Evolutionary conservation across 2,888 invertebrate genomes (phyloP), one percentile per base, ranked within the genome.

Genomic region (Euclidia mi): DNA sequence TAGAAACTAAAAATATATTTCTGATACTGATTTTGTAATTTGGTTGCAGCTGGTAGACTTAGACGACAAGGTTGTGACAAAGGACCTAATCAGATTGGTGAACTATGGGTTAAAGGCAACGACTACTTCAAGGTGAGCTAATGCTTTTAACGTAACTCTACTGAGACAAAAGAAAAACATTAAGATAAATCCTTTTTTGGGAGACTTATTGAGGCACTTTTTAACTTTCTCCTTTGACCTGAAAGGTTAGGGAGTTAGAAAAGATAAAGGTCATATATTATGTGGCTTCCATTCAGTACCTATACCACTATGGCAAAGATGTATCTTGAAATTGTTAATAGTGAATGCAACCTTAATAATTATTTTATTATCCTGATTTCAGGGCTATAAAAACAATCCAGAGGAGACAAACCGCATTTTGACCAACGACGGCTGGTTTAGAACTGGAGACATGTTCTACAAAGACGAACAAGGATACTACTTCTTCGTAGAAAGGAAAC

Each of bases 361-460:
- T n/a, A n/a, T n/a, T 6, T 25, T 25, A 7, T 25, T n/a, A n/a
- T n/a, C n/a, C n/a, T n/a, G n/a, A 25, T 28, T 52, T 77, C 70
- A 88, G 86, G 86, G 84, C 12, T 89, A 88, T 65, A 60, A 83
- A 12, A 81, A 84, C 38, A 86, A 87, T 56, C 71, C 72, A 10
- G 78, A 83, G 48, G 86, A 86, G 56, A 85, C 20, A 1, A 25
- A 7, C 1, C 20, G 20, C 20, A 25, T 25, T 6, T 25, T 25
- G 6, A 7, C 20, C 0, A 7, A 7, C 20, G 20, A 25, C 35
- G 87, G 82, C 2, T 88, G 86, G 84, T 59, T 89, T 40, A 83
- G 74, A 44, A 87, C 87, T 1, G 87, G 85, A 15, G 87, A 87
- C 61, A 67, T 87, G 12, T 85, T 88, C 50, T 81, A 78, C 63